A percentile compares a stretch with the other conserved stretches of the same genome.
These are phyloP conservation scores for Hirudinaria manillensis DNA, from an alignment of 2,888 invertebrate species.

Conservation along the genomic window DNA sequence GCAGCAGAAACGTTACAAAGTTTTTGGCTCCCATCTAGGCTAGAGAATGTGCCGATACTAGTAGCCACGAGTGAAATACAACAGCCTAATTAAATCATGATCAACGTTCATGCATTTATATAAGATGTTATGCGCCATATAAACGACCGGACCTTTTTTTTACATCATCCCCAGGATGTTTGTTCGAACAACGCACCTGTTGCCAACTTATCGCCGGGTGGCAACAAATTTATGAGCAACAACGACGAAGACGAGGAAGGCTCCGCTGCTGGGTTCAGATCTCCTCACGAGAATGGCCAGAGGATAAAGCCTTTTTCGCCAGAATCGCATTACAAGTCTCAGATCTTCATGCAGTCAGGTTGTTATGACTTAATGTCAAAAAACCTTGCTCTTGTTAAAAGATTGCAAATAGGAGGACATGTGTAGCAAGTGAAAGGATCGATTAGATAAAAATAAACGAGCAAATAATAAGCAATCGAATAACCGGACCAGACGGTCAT, in stretches of 20 bases:
- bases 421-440: too few species aligned
- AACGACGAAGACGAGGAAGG: conserved; percentile 26
- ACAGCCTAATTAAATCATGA: too few species aligned
- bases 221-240: conserved; percentile 26
- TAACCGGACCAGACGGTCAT: too few species aligned
- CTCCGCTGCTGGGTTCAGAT: conserved; percentile 12
- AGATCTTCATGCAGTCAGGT: conserved; percentile 32
- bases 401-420: too few species aligned
- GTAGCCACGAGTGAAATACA: too few species aligned
- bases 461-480: too few species aligned
- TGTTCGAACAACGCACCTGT: conserved; percentile 24
- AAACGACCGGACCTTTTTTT: neutral
- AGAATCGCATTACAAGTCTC: conserved; percentile 29
- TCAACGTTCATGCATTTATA: too few species aligned
- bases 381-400: neutral
- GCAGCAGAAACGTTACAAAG: too few species aligned
- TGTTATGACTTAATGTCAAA: neutral
- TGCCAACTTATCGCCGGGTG: conserved; percentile 24
- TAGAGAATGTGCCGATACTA: too few species aligned
- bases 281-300: conserved; percentile 12
- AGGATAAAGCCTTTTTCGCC: conserved; percentile 26
- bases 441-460: too few species aligned
- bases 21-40: too few species aligned
- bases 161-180: conserved; percentile 17
- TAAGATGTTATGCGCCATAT: too few species aligned